These are phyloP conservation scores for Parapsyche elsis DNA, from an alignment of 1,140 invertebrate species.

Conservation along the genomic window DNA sequence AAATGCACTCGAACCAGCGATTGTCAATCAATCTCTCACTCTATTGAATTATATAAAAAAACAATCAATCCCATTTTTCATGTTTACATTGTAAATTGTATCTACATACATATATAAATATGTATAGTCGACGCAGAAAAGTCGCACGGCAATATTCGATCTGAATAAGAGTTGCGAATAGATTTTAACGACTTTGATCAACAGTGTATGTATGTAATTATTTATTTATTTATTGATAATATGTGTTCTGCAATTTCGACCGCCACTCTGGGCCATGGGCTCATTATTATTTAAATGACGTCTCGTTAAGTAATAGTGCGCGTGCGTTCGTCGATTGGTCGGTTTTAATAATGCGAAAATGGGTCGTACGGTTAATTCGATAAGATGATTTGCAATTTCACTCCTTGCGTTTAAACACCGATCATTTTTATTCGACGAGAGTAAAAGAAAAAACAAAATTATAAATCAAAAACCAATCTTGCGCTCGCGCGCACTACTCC, in stretches of 20 bases:
- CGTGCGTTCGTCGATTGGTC: background rate
- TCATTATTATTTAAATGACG: background rate
- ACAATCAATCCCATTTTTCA: background rate
- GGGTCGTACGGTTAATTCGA: slow-evolving; percentile 27
- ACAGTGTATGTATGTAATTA: too few species aligned
- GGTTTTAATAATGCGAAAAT: slow-evolving; percentile 5
- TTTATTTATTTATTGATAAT: too few species aligned
- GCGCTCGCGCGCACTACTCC: too few species aligned
- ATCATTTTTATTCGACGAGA: background rate
- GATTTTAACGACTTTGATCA: too few species aligned
- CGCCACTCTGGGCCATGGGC: slow-evolving; percentile 11
- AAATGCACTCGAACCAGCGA: background rate
- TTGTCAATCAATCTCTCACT: background rate
- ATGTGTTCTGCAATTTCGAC: too few species aligned
- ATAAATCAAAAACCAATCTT: too few species aligned
- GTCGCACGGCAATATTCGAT: too few species aligned
- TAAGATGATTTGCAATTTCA: slow-evolving; percentile 32
- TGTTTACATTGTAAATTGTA: background rate
- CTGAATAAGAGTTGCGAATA: too few species aligned
- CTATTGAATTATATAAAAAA: background rate
- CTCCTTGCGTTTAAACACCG: background rate
- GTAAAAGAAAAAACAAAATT: too few species aligned
- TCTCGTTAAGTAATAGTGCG: background rate
- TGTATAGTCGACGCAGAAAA: background rate
- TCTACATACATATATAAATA: background rate